phyloP scores from a whole-genome alignment of 2,113 vertebrate genomes.

The Atractosteus spatula region DNA sequence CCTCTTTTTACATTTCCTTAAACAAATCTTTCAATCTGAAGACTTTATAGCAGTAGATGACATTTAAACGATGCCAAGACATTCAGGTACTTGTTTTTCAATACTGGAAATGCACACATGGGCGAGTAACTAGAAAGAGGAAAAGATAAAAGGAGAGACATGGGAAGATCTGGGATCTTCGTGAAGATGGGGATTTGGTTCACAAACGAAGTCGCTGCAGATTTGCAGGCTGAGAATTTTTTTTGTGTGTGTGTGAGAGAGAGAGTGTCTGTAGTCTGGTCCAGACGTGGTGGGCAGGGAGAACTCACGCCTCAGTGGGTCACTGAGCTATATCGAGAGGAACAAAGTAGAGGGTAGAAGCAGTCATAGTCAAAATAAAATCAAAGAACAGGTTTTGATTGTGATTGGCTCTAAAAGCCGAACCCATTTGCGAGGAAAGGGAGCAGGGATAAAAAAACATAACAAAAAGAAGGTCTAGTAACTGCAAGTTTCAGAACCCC shows the following conservation, averaged over 20 bases:
- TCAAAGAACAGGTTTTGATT: slow-evolving; percentile 70
- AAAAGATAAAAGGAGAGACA: slow-evolving; percentile 41
- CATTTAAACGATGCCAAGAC: slow-evolving; percentile 50
- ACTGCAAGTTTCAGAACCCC: slow-evolving; percentile 47
- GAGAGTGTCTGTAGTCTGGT: slow-evolving; percentile 43
- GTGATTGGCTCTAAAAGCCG: slow-evolving; percentile 62
- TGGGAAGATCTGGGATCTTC: slow-evolving; percentile 57
- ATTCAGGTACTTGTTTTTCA: slow-evolving; percentile 44
- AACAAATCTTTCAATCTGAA: slow-evolving; percentile 20
- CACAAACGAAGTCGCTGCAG: slow-evolving; percentile 49
- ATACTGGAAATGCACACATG: slow-evolving; percentile 53
- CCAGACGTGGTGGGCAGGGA: slow-evolving; percentile 65
- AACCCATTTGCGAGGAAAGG: slow-evolving; percentile 39
- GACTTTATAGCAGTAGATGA: slow-evolving; percentile 44
- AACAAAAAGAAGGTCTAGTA: slow-evolving; percentile 48
- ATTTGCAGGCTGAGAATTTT: slow-evolving; percentile 43
- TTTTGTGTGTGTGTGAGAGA: slow-evolving; percentile 45
- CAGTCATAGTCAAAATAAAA: slow-evolving; percentile 54
- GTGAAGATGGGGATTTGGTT: slow-evolving; percentile 64
- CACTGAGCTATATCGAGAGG: slow-evolving; percentile 61
- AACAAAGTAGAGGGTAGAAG: slow-evolving; percentile 60
- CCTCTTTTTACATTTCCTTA: slow-evolving; percentile 36
- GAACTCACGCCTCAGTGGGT: slow-evolving; percentile 63
- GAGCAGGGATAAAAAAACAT: slow-evolving; percentile 47
- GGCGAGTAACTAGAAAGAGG: slow-evolving; percentile 58